Conservation (phyloP, 2,888 invertebrate genomes). For the Tetanocera ferruginea region DNA sequence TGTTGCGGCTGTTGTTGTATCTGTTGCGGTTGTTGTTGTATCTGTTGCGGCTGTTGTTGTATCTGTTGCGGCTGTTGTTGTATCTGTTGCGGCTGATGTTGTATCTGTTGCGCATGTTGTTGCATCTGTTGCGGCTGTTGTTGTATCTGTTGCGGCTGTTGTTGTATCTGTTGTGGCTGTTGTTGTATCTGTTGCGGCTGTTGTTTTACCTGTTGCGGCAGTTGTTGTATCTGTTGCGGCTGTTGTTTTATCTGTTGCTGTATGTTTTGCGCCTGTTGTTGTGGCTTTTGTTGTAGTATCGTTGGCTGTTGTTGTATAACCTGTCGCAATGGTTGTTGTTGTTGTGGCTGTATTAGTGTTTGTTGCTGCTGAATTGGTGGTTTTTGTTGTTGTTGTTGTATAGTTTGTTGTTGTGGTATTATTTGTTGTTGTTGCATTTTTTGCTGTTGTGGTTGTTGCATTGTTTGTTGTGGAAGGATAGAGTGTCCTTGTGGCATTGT, state of each 20-base stretch:
- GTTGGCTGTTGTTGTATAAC: constrained; percentile 36
- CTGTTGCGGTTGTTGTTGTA: constrained; percentile 16
- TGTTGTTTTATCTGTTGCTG: too few species aligned
- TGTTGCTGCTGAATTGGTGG: constrained; percentile 20
- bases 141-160: constrained; percentile 45
- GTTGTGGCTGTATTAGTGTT: constrained; percentile 1
- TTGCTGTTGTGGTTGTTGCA: constrained; percentile 46
- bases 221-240: not conserved
- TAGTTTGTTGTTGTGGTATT: not conserved
- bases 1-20: constrained; percentile 22
- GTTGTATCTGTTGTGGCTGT: constrained; percentile 42
- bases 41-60: constrained; percentile 35
- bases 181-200: constrained; percentile 38
- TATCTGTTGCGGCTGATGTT: constrained; percentile 37
- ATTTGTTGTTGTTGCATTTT: constrained; percentile 19
- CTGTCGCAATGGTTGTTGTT: not conserved
- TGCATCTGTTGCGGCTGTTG: constrained; percentile 45
- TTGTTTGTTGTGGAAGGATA: constrained; percentile 14
- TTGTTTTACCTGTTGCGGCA: not conserved
- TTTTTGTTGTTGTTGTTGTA: constrained; percentile 42
- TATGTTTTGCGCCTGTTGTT: constrained; percentile 39
- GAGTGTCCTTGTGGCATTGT: not conserved
- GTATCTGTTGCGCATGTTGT: constrained; percentile 38
- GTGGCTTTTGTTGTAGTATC: constrained; percentile 49
- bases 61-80: constrained; percentile 40